Base-by-base conservation (phyloP, 2,113 vertebrate species). In the Agapornis roseicollis region DNA sequence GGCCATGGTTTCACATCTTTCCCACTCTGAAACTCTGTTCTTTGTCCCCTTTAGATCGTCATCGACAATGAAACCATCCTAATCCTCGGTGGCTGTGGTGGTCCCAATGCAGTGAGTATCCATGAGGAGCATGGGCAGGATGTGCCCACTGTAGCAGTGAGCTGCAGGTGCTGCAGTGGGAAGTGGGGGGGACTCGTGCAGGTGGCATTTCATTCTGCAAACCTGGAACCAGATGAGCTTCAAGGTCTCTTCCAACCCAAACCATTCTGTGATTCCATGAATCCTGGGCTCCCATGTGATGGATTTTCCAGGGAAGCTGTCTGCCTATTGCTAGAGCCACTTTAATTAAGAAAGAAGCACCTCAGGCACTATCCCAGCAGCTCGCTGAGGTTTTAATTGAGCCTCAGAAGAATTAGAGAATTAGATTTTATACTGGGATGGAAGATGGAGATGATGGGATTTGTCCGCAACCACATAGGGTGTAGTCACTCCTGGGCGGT, bases 71-170 rank as follows among this genome's bases (percentile, higher is more conserved):
- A 99, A 80, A 99, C 99, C 7, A 98, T 99, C 92, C 97, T 99
- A 76, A 99, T 99, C 95, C 98, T 99, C 2, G 99, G 99, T 60
- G 99, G 99, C 64, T 99, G 99, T 23, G 99, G 99, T 4, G 99
- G 99, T n/a, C 99, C 99, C 33, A 99, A 99, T 78, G 99, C 99
- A 80, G 99, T 99, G 95, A 98, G 99, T 98, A 94, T 35, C 33
- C 31, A 3, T 3, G 33, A n/a, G n/a, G 15, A 56, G 19, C 35
- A 3, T 3, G 28, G 22, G 39, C 44, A 4, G 1, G 12, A 10
- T 2, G 22, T 23, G 14, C 69, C 50, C 1, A 1, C 60, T 47
- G 77, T 7, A n/a, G 11, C 52, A 11, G 11, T 10, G 31, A 70
- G 56, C 37, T 49, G 12, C 29, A 47, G 17, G 28, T 24, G 22